Base-by-base conservation (phyloP, 1,140 invertebrate species). In the Aporrectodea caliginosa region DNA sequence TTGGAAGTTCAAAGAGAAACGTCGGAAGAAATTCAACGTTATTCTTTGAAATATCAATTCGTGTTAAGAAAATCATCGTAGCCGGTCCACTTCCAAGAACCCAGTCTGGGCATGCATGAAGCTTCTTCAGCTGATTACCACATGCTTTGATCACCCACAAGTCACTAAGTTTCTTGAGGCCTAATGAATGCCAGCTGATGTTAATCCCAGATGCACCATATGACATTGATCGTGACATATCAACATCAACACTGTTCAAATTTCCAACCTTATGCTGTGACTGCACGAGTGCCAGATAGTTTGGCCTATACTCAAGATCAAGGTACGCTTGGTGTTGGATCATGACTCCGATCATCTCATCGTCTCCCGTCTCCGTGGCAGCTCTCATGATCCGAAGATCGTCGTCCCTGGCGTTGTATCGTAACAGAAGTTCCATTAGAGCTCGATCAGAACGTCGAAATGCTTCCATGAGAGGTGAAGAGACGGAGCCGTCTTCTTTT, bases 31-130 rank as follows among this genome's bases (percentile, higher is more conserved):
- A 89, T 0, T 91, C 92, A 2, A 99, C 90, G 71, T 92, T 92
- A 88, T 99, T 99, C 83, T 93, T 93, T 1, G 97, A 98, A 16
- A 99, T 91, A 87, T 99, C 97, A 6, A 99, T 89, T 69, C 96
- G 91, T 0, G 97, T 99, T 30, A 99, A 93, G 0, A 96, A 95
- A 82, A 93, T 93, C 0, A 98, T 87, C 0, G 93, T 92, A 32
- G 94, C 89, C 80, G 92, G 92, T 76, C 91, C 90, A 0, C 93
- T 31, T 92, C 92, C 87, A 97, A 97, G 0, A 96, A 91, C 32
- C 43, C 43, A 58, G 30, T 74, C 72, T 33, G 34, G 16, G 16
- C n/a, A 33, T 16, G 29, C 16, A 68, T 31, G 31, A n/a, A 2
- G 32, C 22, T 31, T 35, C n/a, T 32, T 68, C 27, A 33, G 31